phyloP scores from a whole-genome alignment of 2,888 invertebrate genomes.

The Ormyrus thymus region DNA sequence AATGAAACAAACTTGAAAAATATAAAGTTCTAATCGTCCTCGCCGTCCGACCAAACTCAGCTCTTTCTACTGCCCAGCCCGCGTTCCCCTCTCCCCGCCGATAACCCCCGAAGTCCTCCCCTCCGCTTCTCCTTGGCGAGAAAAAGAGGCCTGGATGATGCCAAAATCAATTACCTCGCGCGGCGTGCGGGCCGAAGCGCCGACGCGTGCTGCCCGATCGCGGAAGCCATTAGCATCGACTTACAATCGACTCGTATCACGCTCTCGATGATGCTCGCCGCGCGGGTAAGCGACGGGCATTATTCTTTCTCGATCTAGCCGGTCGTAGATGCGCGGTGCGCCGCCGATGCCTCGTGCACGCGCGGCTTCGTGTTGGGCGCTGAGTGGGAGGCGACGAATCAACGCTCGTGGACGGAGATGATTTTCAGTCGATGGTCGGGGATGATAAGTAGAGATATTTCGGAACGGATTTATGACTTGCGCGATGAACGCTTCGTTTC shows the following conservation, averaged over 20 bases:
- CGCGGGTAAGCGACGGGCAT: neutral
- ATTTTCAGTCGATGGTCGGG: too few relatives aligned
- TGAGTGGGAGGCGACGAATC: neutral
- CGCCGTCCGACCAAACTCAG: constrained; percentile 28
- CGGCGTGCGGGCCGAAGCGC: neutral
- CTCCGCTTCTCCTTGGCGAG: neutral
- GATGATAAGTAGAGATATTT: too few relatives aligned
- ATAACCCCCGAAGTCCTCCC: neutral
- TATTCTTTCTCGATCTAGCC: neutral
- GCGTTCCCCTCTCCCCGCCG: constrained; percentile 3
- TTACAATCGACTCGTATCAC: constrained; percentile 32
- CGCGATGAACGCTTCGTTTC: too few relatives aligned
- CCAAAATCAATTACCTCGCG: constrained; percentile 11
- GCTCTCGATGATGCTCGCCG: neutral
- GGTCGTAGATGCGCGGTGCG: neutral
- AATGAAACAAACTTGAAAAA: neutral
- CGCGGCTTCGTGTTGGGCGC: neutral
- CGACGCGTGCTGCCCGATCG: constrained; percentile 16
- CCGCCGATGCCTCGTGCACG: neutral
- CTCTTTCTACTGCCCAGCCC: constrained; percentile 28
- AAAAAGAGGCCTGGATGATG: neutral
- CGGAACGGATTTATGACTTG: too few relatives aligned
- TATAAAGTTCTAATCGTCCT: neutral
- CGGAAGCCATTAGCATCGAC: constrained; percentile 41
- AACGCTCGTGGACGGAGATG: neutral